These are phyloP conservation scores for Pteria penguin DNA, from an alignment of 2,888 invertebrate genomes.

Conservation along the genomic window DNA sequence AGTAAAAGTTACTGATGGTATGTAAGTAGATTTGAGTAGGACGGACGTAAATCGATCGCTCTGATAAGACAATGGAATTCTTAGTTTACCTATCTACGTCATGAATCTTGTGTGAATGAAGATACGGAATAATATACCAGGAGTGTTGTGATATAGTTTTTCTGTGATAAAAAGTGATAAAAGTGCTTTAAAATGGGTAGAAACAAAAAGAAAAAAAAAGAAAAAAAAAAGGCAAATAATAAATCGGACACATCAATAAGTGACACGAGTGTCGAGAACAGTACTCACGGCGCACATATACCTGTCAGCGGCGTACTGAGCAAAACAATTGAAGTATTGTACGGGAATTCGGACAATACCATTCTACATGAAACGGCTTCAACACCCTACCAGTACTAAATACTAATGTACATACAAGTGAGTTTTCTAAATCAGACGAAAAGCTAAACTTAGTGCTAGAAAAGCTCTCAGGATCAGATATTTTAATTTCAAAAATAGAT, in stretches of 20 bases:
- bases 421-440: not conserved
- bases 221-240: not conserved
- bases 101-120: not conserved
- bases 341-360: not conserved
- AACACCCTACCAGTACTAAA: no score
- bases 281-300: not conserved
- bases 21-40: no score
- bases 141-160: not conserved
- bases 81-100: not conserved
- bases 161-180: not conserved
- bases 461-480: not conserved
- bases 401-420: no score
- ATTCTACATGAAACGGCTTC: not conserved
- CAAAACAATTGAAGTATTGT: not conserved
- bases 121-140: not conserved
- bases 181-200: not conserved
- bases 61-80: no score
- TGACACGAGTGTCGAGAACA: not conserved
- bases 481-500: not conserved
- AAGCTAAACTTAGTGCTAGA: not conserved
- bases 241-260: not conserved
- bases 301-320: not conserved
- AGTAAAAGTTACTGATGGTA: no score
- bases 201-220: not conserved
- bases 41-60: no score